phyloP scores from a whole-genome alignment of 2,888 invertebrate genomes.

The Quadriops clusia region DNA sequence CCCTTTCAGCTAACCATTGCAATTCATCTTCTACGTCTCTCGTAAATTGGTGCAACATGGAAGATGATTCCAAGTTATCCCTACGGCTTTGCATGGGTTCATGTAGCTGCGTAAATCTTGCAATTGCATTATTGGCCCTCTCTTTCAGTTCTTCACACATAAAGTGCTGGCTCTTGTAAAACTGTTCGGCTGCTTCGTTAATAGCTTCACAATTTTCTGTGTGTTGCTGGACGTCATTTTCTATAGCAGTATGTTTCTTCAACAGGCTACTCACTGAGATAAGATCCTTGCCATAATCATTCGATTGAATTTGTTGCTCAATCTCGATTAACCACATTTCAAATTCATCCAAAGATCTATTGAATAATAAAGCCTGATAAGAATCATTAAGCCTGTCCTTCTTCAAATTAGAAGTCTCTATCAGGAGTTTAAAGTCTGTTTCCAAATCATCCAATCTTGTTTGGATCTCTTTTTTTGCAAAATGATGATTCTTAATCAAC shows the following conservation, averaged over 20 bases:
- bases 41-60: conserved; percentile 76
- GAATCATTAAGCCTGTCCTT: conserved; percentile 79
- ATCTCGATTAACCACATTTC: conserved; percentile 87
- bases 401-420: conserved; percentile 71
- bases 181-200: conserved; percentile 66
- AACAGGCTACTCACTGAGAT: conserved; percentile 73
- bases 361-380: conserved; percentile 79
- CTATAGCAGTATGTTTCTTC: conserved; percentile 70
- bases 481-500: conserved; percentile 70
- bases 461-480: conserved; percentile 76
- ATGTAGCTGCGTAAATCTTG: conserved; percentile 49
- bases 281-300: conserved; percentile 79
- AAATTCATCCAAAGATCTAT: conserved; percentile 83
- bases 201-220: conserved; percentile 70
- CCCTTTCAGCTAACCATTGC: conserved; percentile 77
- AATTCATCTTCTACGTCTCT: conserved; percentile 88
- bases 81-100: conserved; percentile 85
- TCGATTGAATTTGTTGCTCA: conserved; percentile 61
- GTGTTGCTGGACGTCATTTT: conserved; percentile 75
- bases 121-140: conserved; percentile 54
- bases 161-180: conserved; percentile 74
- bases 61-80: conserved; percentile 86
- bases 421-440: conserved; percentile 75
- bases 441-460: conserved; percentile 73
- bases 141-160: conserved; percentile 77